phyloP scores from a whole-genome alignment of 2,113 vertebrate species.

The Natator depressus region DNA sequence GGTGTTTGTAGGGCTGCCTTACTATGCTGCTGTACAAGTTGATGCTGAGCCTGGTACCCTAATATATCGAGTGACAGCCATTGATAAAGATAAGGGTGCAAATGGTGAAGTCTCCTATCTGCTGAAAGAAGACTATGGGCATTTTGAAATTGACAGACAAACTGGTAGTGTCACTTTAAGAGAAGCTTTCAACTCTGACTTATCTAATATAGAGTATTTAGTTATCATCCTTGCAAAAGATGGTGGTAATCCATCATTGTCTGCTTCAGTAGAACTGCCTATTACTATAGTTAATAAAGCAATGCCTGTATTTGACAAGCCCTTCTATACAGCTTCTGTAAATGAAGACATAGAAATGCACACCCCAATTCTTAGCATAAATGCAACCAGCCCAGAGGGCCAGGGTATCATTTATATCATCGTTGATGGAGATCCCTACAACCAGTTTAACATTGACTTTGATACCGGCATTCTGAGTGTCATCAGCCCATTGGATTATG shows the following conservation, averaged over 20 bases:
- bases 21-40: constrained; percentile 96
- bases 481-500: constrained; percentile 90
- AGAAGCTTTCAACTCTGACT: constrained; percentile 91
- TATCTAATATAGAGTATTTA: constrained; percentile 94
- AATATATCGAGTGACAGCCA: constrained; percentile 90
- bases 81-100: constrained; percentile 92
- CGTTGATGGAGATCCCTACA: constrained; percentile 89
- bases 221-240: constrained; percentile 91
- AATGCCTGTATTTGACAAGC: constrained; percentile 97
- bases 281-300: constrained; percentile 98
- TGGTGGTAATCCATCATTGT: constrained; percentile 88
- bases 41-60: constrained; percentile 91
- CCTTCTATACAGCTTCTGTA: constrained; percentile 91
- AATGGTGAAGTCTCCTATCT: constrained; percentile 94
- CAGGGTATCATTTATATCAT: constrained; percentile 97
- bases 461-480: constrained; percentile 95
- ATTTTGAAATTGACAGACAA: constrained; percentile 92
- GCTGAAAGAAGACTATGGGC: constrained; percentile 90
- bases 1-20: constrained; percentile 93
- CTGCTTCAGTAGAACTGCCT: constrained; percentile 87
- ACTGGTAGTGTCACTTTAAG: constrained; percentile 89
- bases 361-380: constrained; percentile 92
- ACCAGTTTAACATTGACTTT: constrained; percentile 96
- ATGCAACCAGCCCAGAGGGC: constrained; percentile 95
- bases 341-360: constrained; percentile 91